A percentile compares a stretch with the other conserved stretches of the same genome.
These are phyloP conservation scores for Epinephelus awoara DNA, from an alignment of 2,797 vertebrate species.

Conservation along the genomic window DNA sequence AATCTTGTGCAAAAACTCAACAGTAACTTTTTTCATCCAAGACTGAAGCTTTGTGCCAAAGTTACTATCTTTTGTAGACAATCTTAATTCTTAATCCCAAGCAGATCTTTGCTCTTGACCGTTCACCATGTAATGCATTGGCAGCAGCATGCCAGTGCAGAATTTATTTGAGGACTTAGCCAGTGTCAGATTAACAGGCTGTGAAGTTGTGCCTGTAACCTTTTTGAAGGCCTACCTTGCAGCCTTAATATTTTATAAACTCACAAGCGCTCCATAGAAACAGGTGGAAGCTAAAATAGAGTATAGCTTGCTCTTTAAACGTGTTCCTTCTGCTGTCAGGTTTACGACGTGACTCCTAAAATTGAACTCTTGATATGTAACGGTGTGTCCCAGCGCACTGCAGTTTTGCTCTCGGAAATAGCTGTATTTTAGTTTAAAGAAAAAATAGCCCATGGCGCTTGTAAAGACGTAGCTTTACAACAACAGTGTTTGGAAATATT, in stretches of 20 bases:
- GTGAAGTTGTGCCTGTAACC: slow-evolving; percentile 60
- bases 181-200: slow-evolving; percentile 65
- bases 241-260: slow-evolving; percentile 73
- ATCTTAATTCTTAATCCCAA: slow-evolving; percentile 46
- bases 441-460: neutral
- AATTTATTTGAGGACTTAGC: slow-evolving; percentile 60
- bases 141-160: slow-evolving; percentile 34
- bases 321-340: slow-evolving; percentile 13
- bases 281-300: slow-evolving; percentile 30
- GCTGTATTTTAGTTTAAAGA: neutral
- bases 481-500: neutral
- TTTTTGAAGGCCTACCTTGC: slow-evolving; percentile 48
- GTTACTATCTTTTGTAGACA: slow-evolving; percentile 41
- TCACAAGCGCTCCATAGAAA: slow-evolving; percentile 49
- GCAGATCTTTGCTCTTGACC: slow-evolving; percentile 57
- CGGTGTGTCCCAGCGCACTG: neutral
- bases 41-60: slow-evolving; percentile 6
- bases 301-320: slow-evolving; percentile 19
- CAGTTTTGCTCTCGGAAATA: slow-evolving; percentile 20
- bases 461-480: neutral
- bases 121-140: slow-evolving; percentile 46
- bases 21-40: slow-evolving; percentile 4
- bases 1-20: neutral
- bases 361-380: neutral
- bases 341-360: slow-evolving; percentile 19